A percentile compares a stretch with the other conserved stretches of the same genome.
Conservation (phyloP, 2,888 invertebrate species). For the Cerastis leucographa region DNA sequence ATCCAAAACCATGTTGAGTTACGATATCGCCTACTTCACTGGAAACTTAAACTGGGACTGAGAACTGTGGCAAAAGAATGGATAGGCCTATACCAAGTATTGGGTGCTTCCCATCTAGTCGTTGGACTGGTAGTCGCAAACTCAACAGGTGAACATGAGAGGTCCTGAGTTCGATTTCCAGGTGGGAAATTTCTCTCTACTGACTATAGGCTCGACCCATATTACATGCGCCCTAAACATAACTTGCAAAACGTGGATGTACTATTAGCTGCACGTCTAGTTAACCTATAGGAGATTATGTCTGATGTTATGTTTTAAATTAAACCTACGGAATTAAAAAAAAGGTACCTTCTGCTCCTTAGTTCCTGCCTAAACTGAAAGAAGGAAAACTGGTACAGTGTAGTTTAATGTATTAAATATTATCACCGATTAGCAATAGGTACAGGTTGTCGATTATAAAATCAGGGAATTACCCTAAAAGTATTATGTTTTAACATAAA, state of each 20-base stretch:
- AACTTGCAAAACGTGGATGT: neutral
- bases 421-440: no score
- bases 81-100: neutral
- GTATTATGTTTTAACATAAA: neutral
- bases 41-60: no score
- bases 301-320: neutral
- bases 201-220: neutral
- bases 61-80: neutral
- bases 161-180: neutral
- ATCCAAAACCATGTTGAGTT: neutral
- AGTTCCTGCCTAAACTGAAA: neutral
- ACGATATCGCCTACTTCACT: no score
- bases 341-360: neutral
- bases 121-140: neutral
- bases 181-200: no score
- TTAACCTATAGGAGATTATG: neutral
- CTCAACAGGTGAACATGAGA: neutral
- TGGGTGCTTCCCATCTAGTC: neutral
- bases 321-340: neutral
- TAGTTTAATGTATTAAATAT: neutral
- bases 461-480: constrained; percentile 2
- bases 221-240: neutral
- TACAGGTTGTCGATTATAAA: neutral
- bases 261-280: neutral
- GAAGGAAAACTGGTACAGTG: neutral